phyloP scores from a whole-genome alignment of 2,113 vertebrate genomes.

The Malurus elegans region DNA sequence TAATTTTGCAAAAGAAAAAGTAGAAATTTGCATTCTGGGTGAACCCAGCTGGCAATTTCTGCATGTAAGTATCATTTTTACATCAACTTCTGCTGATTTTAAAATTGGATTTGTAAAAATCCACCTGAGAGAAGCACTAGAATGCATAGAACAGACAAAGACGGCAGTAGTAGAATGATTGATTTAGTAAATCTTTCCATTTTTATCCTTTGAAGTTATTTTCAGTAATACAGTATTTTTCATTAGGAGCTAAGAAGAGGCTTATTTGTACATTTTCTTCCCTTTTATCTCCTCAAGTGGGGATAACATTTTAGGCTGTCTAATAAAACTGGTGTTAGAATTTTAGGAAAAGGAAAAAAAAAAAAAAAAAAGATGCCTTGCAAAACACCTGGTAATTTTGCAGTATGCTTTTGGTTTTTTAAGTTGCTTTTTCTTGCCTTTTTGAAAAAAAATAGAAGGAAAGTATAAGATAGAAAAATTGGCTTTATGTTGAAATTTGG shows the following conservation, averaged over 20 bases:
- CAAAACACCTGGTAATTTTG: neutral
- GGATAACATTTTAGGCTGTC: neutral
- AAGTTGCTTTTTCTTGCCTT: neutral
- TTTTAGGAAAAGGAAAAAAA: neutral
- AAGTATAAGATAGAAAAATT: neutral
- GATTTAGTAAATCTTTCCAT: neutral
- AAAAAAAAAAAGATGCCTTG: neutral
- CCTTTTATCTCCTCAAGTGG: neutral
- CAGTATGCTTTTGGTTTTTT: neutral
- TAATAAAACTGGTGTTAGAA: neutral
- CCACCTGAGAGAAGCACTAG: neutral
- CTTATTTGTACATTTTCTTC: neutral
- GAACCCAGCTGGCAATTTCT: neutral
- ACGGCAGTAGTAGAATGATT: neutral
- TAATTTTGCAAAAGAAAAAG: neutral
- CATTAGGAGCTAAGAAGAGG: neutral
- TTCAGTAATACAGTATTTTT: neutral
- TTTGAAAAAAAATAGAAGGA: neutral
- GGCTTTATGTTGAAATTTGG: neutral
- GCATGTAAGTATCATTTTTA: neutral
- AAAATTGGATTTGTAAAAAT: neutral
- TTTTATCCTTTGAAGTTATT: neutral
- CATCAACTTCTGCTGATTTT: neutral
- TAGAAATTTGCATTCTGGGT: neutral
- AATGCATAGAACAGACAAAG: neutral